phyloP scores from a whole-genome alignment of 1,140 invertebrate species.

The Leptinotarsa undecemlineata region DNA sequence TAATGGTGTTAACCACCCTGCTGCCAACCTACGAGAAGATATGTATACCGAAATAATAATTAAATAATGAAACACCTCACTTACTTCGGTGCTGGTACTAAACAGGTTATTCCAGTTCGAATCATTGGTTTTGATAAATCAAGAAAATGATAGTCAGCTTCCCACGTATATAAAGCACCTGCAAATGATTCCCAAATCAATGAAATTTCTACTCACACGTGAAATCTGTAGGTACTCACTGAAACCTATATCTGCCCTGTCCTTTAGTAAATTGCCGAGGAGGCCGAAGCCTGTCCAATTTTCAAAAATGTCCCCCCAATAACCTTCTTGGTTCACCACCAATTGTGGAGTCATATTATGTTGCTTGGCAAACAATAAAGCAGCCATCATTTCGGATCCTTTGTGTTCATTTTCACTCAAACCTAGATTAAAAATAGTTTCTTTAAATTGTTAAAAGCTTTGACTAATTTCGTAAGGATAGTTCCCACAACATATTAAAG shows the following conservation, averaged over 20 bases:
- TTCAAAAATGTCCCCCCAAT: slow-evolving; percentile 64
- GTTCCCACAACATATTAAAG: too few relatives aligned
- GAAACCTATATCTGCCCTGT: slow-evolving; percentile 62
- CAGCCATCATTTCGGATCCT: slow-evolving; percentile 55
- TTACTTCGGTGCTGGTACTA: slow-evolving; percentile 62
- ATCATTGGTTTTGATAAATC: slow-evolving; percentile 61
- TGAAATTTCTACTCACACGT: background rate
- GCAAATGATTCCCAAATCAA: slow-evolving; percentile 10
- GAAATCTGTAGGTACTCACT: slow-evolving; percentile 45
- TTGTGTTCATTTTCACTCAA: slow-evolving; percentile 27
- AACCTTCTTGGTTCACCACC: slow-evolving; percentile 57
- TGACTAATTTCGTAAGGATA: too few relatives aligned
- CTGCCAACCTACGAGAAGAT: slow-evolving; percentile 34
- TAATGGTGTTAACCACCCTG: slow-evolving; percentile 44
- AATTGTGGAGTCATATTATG: slow-evolving; percentile 59
- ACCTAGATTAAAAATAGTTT: background rate
- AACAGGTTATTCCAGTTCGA: slow-evolving; percentile 62
- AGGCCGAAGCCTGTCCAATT: slow-evolving; percentile 63
- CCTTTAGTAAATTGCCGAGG: slow-evolving; percentile 61
- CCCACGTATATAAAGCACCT: slow-evolving; percentile 65
- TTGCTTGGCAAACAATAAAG: slow-evolving; percentile 52
- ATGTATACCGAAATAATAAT: too few relatives aligned
- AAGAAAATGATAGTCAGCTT: slow-evolving; percentile 59
- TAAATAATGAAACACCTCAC: too few relatives aligned
- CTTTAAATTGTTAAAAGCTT: too few relatives aligned